Conservation (phyloP, 2,888 invertebrate species). For the Drosophila ezoana region DNA sequence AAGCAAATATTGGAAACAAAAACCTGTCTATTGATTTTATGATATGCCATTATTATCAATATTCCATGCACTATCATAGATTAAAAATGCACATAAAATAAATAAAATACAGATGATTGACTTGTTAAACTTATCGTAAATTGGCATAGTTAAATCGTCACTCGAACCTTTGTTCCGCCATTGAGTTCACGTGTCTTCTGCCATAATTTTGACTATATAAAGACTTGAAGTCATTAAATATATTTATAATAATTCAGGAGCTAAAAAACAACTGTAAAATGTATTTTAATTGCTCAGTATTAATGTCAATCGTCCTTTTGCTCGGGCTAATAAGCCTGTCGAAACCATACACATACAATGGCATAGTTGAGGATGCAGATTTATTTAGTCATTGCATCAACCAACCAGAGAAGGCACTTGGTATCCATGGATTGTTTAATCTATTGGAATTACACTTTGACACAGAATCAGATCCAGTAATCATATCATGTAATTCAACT, state of each 20-base stretch:
- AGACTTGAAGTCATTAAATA: no score
- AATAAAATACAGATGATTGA: no score
- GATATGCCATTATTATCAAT: background rate
- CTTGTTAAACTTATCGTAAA: background rate
- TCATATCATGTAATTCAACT: no score
- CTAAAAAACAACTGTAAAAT: background rate
- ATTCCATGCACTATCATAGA: background rate
- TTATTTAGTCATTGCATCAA: background rate
- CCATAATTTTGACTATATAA: background rate
- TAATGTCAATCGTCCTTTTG: background rate
- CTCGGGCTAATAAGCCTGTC: background rate
- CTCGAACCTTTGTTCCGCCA: background rate
- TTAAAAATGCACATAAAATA: no score
- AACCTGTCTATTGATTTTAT: no score
- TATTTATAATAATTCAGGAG: no score
- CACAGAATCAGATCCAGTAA: no score
- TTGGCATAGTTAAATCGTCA: background rate
- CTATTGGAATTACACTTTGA: background rate
- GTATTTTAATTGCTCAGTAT: background rate
- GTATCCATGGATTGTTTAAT: no score
- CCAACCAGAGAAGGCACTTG: no score
- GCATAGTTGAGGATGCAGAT: background rate
- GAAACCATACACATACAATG: background rate
- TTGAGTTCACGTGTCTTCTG: background rate
- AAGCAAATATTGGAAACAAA: no score